Conservation (phyloP, 2,113 vertebrate species). For the Bos javanicus region DNA sequence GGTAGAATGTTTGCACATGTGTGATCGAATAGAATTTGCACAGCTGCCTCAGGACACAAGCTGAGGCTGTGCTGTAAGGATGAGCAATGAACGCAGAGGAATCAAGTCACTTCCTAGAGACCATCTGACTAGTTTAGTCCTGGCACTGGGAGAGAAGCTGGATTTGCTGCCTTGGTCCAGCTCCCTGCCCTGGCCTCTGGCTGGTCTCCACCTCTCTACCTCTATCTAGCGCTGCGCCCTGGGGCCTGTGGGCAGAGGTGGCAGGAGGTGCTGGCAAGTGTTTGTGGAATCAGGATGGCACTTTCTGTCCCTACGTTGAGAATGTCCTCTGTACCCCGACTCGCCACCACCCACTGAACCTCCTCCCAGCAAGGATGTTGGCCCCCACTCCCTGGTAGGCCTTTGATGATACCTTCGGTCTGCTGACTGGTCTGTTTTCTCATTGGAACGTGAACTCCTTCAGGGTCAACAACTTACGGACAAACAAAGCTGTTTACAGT, state of each 20-base stretch:
- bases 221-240: neutral
- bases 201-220: neutral
- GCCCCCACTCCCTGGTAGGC: accelerated
- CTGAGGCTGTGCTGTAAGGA: neutral
- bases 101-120: neutral
- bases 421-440: neutral
- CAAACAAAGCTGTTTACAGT: neutral
- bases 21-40: neutral
- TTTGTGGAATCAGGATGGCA: neutral
- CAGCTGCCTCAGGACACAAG: neutral
- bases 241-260: accelerated
- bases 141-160: neutral
- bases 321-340: neutral
- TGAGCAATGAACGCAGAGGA: neutral
- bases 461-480: neutral
- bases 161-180: neutral
- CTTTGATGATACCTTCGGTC: neutral
- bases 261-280: neutral
- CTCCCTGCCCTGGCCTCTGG: neutral
- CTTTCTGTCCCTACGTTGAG: neutral
- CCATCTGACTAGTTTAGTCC: neutral
- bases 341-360: neutral
- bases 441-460: neutral
- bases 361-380: neutral
- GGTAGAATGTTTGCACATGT: neutral